phyloP scores from a whole-genome alignment of 2,888 invertebrate genomes.

The Sarcophaga caerulescens region DNA sequence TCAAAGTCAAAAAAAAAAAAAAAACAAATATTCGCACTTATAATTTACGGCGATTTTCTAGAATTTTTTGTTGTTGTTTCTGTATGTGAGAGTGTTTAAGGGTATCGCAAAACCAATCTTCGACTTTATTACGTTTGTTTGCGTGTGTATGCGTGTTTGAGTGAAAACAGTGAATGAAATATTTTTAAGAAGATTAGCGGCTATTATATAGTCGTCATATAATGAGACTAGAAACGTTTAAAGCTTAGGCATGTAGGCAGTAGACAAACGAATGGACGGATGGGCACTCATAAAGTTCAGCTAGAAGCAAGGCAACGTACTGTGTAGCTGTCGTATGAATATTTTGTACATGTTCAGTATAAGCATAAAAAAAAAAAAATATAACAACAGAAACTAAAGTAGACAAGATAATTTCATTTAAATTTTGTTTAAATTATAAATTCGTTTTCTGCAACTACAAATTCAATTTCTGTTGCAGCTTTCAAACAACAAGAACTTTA shows the following conservation, averaged over 20 bases:
- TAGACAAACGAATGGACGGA: constrained; percentile 21
- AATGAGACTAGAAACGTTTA: not conserved
- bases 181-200: constrained; percentile 67
- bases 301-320: not conserved
- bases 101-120: constrained; percentile 63
- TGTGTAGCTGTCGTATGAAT: not conserved
- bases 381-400: constrained; percentile 49
- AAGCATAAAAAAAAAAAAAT: constrained; percentile 33
- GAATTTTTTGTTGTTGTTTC: constrained; percentile 41
- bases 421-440: constrained; percentile 69
- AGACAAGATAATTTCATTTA: constrained; percentile 68
- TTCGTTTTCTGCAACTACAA: constrained; percentile 58
- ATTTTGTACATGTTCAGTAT: too few species aligned
- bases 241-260: constrained; percentile 36
- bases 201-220: not conserved
- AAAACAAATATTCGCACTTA: constrained; percentile 61
- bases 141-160: constrained; percentile 33
- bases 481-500: not conserved
- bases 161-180: constrained; percentile 67
- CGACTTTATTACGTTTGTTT: constrained; percentile 49
- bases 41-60: constrained; percentile 66
- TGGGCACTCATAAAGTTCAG: not conserved
- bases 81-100: constrained; percentile 67
- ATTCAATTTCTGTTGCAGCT: not conserved
- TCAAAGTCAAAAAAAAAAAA: not conserved